Percentiles rank a stretch among this genome's conserved stretches.
Evolutionary conservation across 2,888 invertebrate species (phyloP).

Genomic region (Steinernema carpocapsae): DNA sequence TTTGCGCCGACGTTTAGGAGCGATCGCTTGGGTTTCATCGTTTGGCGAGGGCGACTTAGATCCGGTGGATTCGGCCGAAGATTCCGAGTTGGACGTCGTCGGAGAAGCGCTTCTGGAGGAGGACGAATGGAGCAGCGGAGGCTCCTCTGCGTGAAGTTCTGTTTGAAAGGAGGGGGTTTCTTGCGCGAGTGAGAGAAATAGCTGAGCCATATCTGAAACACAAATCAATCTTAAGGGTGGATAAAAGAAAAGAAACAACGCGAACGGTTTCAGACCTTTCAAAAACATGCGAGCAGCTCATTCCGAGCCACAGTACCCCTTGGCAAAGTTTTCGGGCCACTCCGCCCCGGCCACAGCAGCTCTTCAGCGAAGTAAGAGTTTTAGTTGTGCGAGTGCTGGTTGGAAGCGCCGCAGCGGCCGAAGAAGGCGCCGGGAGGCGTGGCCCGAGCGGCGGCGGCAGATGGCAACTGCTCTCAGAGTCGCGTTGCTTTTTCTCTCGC

Average conservation of each 20-base stretch:
- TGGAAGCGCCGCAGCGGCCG: slow-evolving; percentile 11
- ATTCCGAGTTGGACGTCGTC: neutral
- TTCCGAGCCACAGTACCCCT: slow-evolving; percentile 5
- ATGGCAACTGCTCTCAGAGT: slow-evolving; percentile 10
- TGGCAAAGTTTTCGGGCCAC: neutral
- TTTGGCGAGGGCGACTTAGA: neutral
- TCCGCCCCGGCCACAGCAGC: slow-evolving; percentile 1
- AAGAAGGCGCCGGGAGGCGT: neutral
- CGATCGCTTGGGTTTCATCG: neutral
- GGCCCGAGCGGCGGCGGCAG: neutral
- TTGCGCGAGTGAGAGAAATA: slow-evolving; percentile 8
- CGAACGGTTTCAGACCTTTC: too few species aligned
- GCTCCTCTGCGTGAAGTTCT: too few species aligned
- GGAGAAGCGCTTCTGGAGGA: slow-evolving; percentile 6
- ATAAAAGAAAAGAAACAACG: too few species aligned
- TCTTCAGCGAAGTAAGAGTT: slow-evolving; percentile 24
- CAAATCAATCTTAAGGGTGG: too few species aligned
- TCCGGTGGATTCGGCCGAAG: slow-evolving; percentile 3
- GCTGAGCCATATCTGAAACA: slow-evolving; percentile 28
- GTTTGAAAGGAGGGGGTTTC: neutral
- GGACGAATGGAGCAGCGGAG: neutral
- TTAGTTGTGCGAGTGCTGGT: slow-evolving; percentile 29
- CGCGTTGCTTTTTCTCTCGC: slow-evolving; percentile 30
- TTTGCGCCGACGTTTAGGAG: neutral
- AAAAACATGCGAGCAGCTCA: too few species aligned